A percentile compares a stretch with the other conserved stretches of the same genome.
phyloP scores from a whole-genome alignment of 2,888 invertebrate species.

The Ernsta delagoae region DNA sequence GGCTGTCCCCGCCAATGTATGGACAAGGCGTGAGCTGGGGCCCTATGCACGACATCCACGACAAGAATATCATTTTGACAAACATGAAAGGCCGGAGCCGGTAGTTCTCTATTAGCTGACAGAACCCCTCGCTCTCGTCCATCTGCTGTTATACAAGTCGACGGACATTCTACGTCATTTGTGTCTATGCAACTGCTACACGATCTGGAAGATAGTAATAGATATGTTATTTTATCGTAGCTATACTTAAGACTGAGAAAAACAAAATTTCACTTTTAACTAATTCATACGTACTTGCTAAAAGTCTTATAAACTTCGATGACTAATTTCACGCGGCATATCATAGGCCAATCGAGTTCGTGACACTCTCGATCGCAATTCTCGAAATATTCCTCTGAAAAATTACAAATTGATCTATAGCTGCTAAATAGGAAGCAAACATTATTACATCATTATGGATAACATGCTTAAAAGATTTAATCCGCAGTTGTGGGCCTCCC shows the following conservation, averaged over 20 bases:
- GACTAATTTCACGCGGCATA: conserved; percentile 90
- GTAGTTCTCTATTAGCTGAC: conserved; percentile 87
- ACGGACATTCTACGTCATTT: conserved; percentile 83
- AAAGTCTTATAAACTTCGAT: conserved; percentile 90
- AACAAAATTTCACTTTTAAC: neutral
- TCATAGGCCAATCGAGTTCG: conserved; percentile 91
- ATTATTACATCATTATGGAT: neutral
- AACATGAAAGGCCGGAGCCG: conserved; percentile 87
- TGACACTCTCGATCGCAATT: conserved; percentile 92
- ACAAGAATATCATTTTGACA: conserved; percentile 91
- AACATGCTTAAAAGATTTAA: neutral
- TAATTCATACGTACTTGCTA: conserved; percentile 84
- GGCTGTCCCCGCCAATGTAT: conserved; percentile 94
- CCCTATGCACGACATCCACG: conserved; percentile 90
- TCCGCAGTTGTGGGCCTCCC: too few relatives aligned
- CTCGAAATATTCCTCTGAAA: conserved; percentile 89
- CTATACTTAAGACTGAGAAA: neutral
- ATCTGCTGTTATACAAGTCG: conserved; percentile 87
- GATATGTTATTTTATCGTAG: neutral
- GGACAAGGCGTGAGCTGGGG: conserved; percentile 88
- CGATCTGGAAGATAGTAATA: conserved; percentile 66
- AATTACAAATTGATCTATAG: conserved; percentile 8
- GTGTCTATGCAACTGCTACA: conserved; percentile 88
- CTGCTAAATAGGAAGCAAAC: too few relatives aligned
- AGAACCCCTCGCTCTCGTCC: conserved; percentile 87